phyloP scores from a whole-genome alignment of 2,797 vertebrate species.

The Echiichthys vipera region DNA sequence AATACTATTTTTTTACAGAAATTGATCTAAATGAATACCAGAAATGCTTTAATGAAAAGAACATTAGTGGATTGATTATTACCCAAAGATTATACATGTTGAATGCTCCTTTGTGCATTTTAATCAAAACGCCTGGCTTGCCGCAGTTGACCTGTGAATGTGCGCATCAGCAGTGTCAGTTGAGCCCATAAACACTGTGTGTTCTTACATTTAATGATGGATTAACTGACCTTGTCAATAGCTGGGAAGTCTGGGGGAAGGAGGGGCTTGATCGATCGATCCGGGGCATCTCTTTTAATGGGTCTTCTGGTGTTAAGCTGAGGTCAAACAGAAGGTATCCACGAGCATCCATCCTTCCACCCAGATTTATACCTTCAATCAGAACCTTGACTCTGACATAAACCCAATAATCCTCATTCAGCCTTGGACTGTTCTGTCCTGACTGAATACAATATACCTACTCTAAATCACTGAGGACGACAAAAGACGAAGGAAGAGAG shows the following conservation, averaged over 20 bases:
- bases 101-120: conserved; percentile 29
- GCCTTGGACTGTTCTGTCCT: conserved; percentile 50
- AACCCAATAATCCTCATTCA: conserved; percentile 63
- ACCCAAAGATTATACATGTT: neutral
- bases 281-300: conserved; percentile 53
- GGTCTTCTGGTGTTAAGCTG: conserved; percentile 54
- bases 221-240: conserved; percentile 71
- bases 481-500: conserved; percentile 27
- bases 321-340: conserved; percentile 71
- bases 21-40: neutral
- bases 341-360: conserved; percentile 36
- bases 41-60: neutral
- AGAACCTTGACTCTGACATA: conserved; percentile 73
- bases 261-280: conserved; percentile 53
- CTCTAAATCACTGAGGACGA: conserved; percentile 58
- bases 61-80: neutral
- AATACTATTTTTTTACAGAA: neutral
- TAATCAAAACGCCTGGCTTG: conserved; percentile 34
- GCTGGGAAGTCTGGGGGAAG: conserved; percentile 8
- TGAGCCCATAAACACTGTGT: conserved; percentile 46
- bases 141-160: conserved; percentile 31
- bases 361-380: conserved; percentile 65
- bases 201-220: conserved; percentile 51
- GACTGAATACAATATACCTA: conserved; percentile 30
- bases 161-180: conserved; percentile 52